Evolutionary conservation across 2,113 vertebrate species (phyloP), one percentile per base, ranked within the genome.

Genomic region (Galbula dea): DNA sequence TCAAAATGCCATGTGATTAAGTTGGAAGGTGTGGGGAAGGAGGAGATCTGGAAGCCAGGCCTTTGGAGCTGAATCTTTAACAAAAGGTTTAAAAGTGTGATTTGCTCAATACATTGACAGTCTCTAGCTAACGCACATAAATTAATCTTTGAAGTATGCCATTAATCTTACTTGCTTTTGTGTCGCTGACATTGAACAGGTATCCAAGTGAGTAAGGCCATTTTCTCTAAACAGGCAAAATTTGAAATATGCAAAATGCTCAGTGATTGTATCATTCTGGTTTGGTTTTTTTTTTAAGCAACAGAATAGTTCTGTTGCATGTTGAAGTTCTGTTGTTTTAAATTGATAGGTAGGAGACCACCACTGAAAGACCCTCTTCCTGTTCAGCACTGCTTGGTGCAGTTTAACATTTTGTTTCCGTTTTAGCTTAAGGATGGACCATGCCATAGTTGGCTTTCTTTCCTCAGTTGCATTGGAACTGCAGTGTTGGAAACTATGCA

Each of bases 401-500:
- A 55, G 78, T 88, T 55, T 55, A 45, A 34, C 29, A 46, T 90
- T 96, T 89, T 68, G 63, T 87, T 95, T 96, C 79, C 43, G 49
- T 90, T 94, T 76, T 83, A 95, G 88, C 51, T 58, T 92, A 91
- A 95, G 73, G 77, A 93, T 92, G 96, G 83, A 80, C 87, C 91
- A 87, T 94, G 45, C 78, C 46, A 43, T 86, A 92, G 77, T 80
- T 96, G 91, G 84, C 87, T 96, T 96, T 94, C 59, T 58, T 95
- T 96, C 75, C 61, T 93, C 49, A 30, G 30, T 83, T 95, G 67
- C 58, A 21, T 90, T 95, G 86, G 79, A 92, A 94, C 61, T 85
- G 88, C 88, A 49, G 65, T 58, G 80, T 92, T 93, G 88, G 88
- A 96, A 97, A 81, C 88, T 94, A 77, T 95, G 95, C 93, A 96